Percentiles rank a stretch among this genome's conserved stretches.
Conservation (phyloP, 1,140 invertebrate species). For the Rhyacophila brunnea region DNA sequence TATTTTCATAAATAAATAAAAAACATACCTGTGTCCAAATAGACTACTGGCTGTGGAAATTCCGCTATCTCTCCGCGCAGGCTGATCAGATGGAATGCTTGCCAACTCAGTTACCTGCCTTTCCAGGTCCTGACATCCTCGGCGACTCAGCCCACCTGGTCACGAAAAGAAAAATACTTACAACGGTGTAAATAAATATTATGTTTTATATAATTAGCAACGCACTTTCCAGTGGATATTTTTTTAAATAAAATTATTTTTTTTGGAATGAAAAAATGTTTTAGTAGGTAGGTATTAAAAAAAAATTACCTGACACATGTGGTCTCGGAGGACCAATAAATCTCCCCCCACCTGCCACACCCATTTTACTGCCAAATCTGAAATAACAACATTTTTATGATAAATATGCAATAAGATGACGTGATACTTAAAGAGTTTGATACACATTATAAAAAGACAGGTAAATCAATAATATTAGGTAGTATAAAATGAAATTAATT, state of each 20-base stretch:
- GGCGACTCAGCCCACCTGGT: conserved; percentile 13
- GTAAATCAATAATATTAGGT: too few species aligned
- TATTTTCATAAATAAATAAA: too few species aligned
- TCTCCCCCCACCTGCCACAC: conserved; percentile 40
- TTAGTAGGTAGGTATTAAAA: too few species aligned
- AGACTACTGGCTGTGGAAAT: conserved; percentile 53
- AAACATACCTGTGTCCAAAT: conserved; percentile 48
- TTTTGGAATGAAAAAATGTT: too few species aligned
- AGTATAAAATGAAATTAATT: too few species aligned
- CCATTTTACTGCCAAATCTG: conserved; percentile 49
- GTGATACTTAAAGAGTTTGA: too few species aligned
- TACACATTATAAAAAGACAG: too few species aligned
- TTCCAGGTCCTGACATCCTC: conserved; percentile 25
- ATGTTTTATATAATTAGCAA: too few species aligned
- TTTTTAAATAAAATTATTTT: too few species aligned
- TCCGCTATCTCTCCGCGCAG: conserved; percentile 48
- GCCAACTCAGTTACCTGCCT: conserved; percentile 44
- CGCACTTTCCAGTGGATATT: too few species aligned
- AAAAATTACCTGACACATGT: conserved; percentile 33
- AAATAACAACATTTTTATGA: too few species aligned
- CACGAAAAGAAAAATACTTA: neutral
- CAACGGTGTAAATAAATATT: too few species aligned
- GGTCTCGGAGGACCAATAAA: conserved; percentile 39
- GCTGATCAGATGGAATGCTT: conserved; percentile 37
- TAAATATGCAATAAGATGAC: neutral